Base-by-base conservation (phyloP, 2,113 vertebrate species). In the Dipodomys ordii region DNA sequence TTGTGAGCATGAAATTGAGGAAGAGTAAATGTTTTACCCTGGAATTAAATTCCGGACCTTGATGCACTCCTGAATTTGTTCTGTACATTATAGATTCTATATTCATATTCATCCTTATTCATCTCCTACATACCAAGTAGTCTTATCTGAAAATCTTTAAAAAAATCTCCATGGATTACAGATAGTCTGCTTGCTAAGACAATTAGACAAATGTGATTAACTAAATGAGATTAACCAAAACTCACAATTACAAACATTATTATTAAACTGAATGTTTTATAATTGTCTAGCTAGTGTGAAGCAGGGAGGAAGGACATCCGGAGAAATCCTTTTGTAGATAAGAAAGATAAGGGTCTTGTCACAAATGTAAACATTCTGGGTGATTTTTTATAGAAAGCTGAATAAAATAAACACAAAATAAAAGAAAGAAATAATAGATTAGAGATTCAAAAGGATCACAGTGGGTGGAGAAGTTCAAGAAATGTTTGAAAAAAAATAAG, bases 61-160 rank as follows among this genome's bases (percentile, higher is more conserved):
- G 25, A 5, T 83, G 16, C 28, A 83, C 2, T 16, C 10, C 60
- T 94, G 64, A 79, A 35, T 88, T 90, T 95, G 22, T 72, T 19
- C 23, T 86, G 19, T 88, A 35, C 16, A 23, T 64, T n/a, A 71
- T 83, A 64, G 19, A 30, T 84, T 18, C 4, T 13, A 87, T 88
- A 72, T 87, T 92, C 18, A 83, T 57, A 8, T 44, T 67, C 7
- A 88, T 92, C 23, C 25, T 15, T 95, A 62, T 82, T 95, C 79
- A 90, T 7, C 76, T 2, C 23, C 15, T 93, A 73, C 19, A 25
- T 84, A 8, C 6, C 32, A 86, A 67, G 10, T 85, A 64, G 20
- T 92, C 25, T 73, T 85, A 78, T n/a, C 94, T 88, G 83, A 18
- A 93, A 93, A 20, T 35, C 20, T 2, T 83, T 60, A 87, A 79